phyloP scores from a whole-genome alignment of 1,140 invertebrate genomes.

The Zaprionus africanus region DNA sequence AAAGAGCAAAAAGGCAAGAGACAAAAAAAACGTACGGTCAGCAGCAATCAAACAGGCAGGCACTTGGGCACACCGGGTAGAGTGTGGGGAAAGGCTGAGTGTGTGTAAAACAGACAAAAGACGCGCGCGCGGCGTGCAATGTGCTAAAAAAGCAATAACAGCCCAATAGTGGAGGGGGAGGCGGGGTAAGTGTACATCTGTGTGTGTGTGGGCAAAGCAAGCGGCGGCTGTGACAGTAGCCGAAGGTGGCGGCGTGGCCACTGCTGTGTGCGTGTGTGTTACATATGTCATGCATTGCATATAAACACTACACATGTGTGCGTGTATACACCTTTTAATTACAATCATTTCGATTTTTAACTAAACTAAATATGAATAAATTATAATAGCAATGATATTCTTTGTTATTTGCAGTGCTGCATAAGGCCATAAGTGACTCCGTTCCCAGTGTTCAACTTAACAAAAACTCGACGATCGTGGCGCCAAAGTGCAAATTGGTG shows the following conservation, averaged over 20 bases:
- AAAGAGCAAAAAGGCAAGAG: slow-evolving; percentile 59
- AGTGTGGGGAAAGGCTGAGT: slow-evolving; percentile 19
- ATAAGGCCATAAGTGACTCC: slow-evolving; percentile 31
- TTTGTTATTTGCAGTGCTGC: slow-evolving; percentile 10
- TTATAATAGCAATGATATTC: not conserved
- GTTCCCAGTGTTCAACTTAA: slow-evolving; percentile 28
- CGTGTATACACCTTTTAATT: not conserved
- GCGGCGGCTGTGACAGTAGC: slow-evolving; percentile 8
- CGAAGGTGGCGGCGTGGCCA: slow-evolving; percentile 43
- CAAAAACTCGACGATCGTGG: slow-evolving; percentile 35
- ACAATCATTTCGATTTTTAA: not conserved
- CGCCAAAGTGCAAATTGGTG: slow-evolving; percentile 50
- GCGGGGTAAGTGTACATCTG: slow-evolving; percentile 38
- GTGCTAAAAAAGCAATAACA: slow-evolving; percentile 53
- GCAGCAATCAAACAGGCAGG: slow-evolving; percentile 33
- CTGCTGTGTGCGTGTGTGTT: not conserved
- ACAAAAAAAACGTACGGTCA: slow-evolving; percentile 50
- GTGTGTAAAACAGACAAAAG: slow-evolving; percentile 37
- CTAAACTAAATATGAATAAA: not conserved
- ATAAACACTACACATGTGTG: slow-evolving; percentile 12
- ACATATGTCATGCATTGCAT: not conserved
- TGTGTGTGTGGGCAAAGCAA: slow-evolving; percentile 22
- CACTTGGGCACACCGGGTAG: not conserved
- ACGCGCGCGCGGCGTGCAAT: slow-evolving; percentile 49
- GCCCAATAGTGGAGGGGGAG: slow-evolving; percentile 14